phyloP scores from a whole-genome alignment of 2,888 invertebrate genomes.

The Xanthorhoe designata region DNA sequence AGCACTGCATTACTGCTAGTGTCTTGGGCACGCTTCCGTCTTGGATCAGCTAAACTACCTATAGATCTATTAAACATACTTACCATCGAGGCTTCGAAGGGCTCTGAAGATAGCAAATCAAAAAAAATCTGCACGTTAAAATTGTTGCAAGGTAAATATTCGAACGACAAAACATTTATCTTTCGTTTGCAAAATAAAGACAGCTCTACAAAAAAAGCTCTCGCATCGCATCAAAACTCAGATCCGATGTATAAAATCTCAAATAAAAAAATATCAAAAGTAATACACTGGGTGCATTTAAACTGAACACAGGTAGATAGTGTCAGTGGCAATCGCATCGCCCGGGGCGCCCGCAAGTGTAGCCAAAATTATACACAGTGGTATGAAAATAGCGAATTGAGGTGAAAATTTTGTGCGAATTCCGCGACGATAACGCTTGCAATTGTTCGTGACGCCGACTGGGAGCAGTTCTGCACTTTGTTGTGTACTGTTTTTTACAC shows the following conservation, averaged over 20 bases:
- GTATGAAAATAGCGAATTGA: conserved; percentile 56
- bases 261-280: conserved; percentile 57
- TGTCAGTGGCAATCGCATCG: conserved; percentile 66
- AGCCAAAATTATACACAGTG: conserved; percentile 61
- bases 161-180: too few species aligned
- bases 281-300: conserved; percentile 63
- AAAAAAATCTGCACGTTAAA: too few species aligned
- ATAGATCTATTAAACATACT: too few species aligned
- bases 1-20: too few species aligned
- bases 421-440: conserved; percentile 56
- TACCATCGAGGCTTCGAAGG: too few species aligned
- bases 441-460: conserved; percentile 56
- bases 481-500: conserved; percentile 55
- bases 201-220: conserved; percentile 22
- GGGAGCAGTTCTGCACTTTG: conserved; percentile 52
- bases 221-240: conserved; percentile 29
- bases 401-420: conserved; percentile 56
- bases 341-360: conserved; percentile 58
- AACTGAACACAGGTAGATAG: conserved; percentile 66
- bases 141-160: too few species aligned
- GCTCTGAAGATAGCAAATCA: too few species aligned
- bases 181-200: conserved; percentile 5
- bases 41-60: too few species aligned
- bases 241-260: conserved; percentile 32
- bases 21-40: too few species aligned